Evolutionary conservation across 2,113 vertebrate species (phyloP).

Genomic region (Phalacrocorax brasilianus): DNA sequence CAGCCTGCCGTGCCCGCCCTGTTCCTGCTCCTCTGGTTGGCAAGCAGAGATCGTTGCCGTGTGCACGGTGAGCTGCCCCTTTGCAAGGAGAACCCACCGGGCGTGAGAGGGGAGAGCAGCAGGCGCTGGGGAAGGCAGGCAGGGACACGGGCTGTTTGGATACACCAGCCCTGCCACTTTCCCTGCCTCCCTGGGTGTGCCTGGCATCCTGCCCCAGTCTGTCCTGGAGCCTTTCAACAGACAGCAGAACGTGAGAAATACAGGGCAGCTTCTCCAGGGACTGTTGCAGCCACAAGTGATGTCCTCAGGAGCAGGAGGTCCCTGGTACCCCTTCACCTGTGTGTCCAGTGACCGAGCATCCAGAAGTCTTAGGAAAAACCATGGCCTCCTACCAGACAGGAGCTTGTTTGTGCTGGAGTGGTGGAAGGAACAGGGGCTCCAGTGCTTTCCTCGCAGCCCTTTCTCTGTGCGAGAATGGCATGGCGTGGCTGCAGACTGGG

Average conservation of each 20-base stretch:
- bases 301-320: not conserved
- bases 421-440: not conserved
- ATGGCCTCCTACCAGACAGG: not conserved
- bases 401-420: not conserved
- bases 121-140: not conserved
- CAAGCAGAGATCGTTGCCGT: not conserved
- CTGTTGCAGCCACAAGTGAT: fast-evolving
- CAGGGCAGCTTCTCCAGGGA: not conserved
- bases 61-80: not conserved
- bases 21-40: not conserved
- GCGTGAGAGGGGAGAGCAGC: not conserved
- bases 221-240: not conserved
- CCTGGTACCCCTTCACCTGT: not conserved
- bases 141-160: not conserved
- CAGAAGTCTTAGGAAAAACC: not conserved
- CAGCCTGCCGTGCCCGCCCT: not conserved
- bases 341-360: not conserved
- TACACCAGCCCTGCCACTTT: not conserved
- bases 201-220: not conserved
- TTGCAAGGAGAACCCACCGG: not conserved
- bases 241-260: fast-evolving
- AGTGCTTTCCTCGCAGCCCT: fast-evolving
- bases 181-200: not conserved
- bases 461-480: not conserved
- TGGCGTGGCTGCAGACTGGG: fast-evolving